phyloP scores from a whole-genome alignment of 2,113 vertebrate species.

The Pachyramphus minor region DNA sequence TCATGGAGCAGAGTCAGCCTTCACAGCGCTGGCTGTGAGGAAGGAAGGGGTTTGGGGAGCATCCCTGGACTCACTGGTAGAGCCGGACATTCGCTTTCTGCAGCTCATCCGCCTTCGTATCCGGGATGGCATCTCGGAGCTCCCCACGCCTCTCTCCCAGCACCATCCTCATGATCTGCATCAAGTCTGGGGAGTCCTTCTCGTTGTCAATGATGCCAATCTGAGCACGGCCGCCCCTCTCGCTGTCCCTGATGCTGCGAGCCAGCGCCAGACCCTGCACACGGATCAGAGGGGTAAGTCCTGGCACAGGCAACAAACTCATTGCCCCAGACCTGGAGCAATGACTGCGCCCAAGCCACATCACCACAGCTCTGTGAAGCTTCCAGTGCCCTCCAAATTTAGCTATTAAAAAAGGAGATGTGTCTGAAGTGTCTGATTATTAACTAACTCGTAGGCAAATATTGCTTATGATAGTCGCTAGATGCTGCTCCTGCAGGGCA shows the following conservation, averaged over 20 bases:
- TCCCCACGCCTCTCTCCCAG: constrained; percentile 75
- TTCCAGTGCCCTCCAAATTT: not conserved
- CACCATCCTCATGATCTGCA: constrained; percentile 82
- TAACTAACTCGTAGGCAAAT: not conserved
- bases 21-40: fast-evolving
- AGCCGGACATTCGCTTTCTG: constrained; percentile 77
- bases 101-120: constrained; percentile 64
- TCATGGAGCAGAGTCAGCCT: not conserved
- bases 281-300: not conserved
- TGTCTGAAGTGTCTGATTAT: not conserved
- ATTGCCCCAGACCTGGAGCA: not conserved
- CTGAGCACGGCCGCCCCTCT: constrained; percentile 83
- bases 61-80: constrained; percentile 76
- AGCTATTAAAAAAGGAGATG: not conserved
- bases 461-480: fast-evolving
- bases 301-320: not conserved
- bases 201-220: constrained; percentile 83
- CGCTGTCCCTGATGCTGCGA: constrained; percentile 86
- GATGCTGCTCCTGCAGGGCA: not conserved
- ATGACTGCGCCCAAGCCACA: not conserved
- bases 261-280: constrained; percentile 82
- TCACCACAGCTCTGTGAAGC: not conserved
- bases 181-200: constrained; percentile 78
- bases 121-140: constrained; percentile 70
- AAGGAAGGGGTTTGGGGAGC: not conserved